Base-by-base conservation (phyloP, 2,797 vertebrate species). In the Antennarius maculatus region DNA sequence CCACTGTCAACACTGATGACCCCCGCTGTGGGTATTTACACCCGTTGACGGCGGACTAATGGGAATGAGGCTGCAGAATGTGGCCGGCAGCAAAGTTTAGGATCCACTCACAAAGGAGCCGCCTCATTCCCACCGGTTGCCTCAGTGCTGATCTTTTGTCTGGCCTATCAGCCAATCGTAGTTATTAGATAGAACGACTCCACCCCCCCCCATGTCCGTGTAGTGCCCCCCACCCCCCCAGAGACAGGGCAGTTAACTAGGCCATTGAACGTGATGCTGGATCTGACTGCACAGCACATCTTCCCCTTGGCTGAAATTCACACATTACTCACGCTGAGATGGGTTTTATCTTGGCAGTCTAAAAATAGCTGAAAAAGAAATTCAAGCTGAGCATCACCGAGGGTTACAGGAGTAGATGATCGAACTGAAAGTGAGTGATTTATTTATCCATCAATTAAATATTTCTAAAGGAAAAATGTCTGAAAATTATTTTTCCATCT, bases 111-210 rank as follows among this genome's bases (percentile, higher is more conserved):
- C 88, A 93, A 92, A 87, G 77, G 88, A 84, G 76, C 79, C 59
- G 74, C 80, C 76, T 91, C 90, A 89, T 92, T 92, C 85, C 65
- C 84, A 74, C 63, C 8, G 79, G 90, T 92, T 90, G 86, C 90
- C 92, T 93, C 90, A 91, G 88, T 87, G 84, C 84, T 72, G 81
- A 66, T 77, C 87, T 84, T 90, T 92, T 92, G 89, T 91, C 69
- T 52, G 51, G 27, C 47, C 41, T 3, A 43, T 51, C 77, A 54
- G 81, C 89, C 91, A 82, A 88, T 88, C 75, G 1, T 45, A 54
- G 80, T 64, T 39, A 73, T 53, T 51, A 51, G 62, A 45, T 28
- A 42, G 31, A 69, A 49, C 61, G 46, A 10, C 80, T 69, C 81
- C 82, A 16, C 66, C 83, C 75, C 71, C 23, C 72, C 65, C 17